Base-by-base conservation (phyloP, 2,888 invertebrate genomes). In the Sabellastarte sp. region DNA sequence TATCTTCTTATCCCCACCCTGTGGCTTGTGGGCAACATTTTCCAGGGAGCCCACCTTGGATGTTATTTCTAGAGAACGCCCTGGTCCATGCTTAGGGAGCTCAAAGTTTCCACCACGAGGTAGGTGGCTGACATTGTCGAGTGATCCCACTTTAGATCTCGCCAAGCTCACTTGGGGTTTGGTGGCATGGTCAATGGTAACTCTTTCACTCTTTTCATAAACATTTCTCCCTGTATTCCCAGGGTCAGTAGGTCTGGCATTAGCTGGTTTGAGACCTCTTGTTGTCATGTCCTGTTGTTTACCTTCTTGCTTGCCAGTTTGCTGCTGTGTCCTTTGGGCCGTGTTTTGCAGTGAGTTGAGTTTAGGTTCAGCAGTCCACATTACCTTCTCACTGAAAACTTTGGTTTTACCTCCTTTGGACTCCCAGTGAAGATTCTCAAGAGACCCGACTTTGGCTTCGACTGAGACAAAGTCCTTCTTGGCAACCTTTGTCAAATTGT, bases 1-100 rank as follows among this genome's bases (percentile, higher is more conserved):
- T 58, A 70, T 68, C 66, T 70, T 69, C 28, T 50, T 55, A 4
- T 64, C 63, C 28, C 73, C 73, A 26, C 73, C 73, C n/a, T 71
- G 70, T 20, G 73, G 63, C 24, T 50, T 65, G 61, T 73, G 68
- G 51, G 60, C 67, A 15, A 71, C 61, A 51, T 73, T 73, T 50
- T 68, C 66, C 30, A 73, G 31, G 20, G 71, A 72, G 1, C 71
- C 70, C 20, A 72, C 58, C 57, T 65, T 67, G 10, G 69, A 70
- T 30, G 51, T 58, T 20, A 57, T n/a, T 5, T 53, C 15, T 20
- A 53, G 24, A 53, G 15, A 20, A 5, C 41, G 20, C 26, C 15
- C 15, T 26, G 10, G 10, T 26, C 24, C 24, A 26, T 53, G 15
- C 24, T 10, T 20, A 5, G 4, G 5, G 26, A 53, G 10, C 20